Conservation (phyloP, 2,888 invertebrate species). For the Candidula unifasciata region DNA sequence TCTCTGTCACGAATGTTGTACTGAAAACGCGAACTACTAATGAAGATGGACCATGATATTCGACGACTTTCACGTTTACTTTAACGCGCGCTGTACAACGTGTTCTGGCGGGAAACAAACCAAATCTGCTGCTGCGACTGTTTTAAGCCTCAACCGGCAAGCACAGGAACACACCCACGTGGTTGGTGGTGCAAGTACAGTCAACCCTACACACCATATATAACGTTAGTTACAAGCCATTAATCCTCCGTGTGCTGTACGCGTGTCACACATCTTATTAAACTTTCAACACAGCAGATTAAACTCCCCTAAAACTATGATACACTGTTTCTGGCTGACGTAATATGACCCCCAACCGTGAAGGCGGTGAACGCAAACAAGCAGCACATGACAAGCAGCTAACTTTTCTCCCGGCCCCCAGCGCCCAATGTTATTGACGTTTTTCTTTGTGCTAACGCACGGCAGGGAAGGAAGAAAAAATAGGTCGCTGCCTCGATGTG, state of each 20-base stretch:
- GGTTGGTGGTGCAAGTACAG: background rate
- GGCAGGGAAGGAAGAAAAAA: background rate
- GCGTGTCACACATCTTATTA: too few relatives aligned
- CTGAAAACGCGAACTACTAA: too few relatives aligned
- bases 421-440: background rate
- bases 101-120: background rate
- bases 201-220: too few relatives aligned
- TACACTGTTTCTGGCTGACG: too few relatives aligned
- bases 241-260: too few relatives aligned
- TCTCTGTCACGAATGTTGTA: too few relatives aligned
- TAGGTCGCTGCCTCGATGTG: conserved; percentile 14
- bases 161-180: conserved; percentile 20
- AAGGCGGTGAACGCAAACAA: too few relatives aligned
- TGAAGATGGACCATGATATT: too few relatives aligned
- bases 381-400: too few relatives aligned
- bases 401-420: background rate
- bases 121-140: background rate
- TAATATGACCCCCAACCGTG: too few relatives aligned
- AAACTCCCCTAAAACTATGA: too few relatives aligned
- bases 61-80: background rate
- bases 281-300: too few relatives aligned
- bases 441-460: background rate
- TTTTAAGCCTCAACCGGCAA: background rate
- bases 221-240: background rate
- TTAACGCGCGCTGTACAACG: background rate